Base-by-base conservation (phyloP, 2,113 vertebrate species). In the Panthera uncia region DNA sequence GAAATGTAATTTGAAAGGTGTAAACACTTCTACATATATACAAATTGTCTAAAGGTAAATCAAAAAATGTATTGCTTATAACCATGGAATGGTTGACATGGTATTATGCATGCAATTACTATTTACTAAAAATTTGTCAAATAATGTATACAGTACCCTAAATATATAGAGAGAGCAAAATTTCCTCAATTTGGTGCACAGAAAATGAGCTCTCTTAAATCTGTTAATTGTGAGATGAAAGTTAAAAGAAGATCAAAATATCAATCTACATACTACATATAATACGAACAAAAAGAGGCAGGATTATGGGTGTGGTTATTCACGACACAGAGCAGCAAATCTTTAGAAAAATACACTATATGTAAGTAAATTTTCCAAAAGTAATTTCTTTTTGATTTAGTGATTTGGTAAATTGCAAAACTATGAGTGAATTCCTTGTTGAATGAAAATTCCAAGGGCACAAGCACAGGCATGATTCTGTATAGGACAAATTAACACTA, bases 201-300 rank as follows among this genome's bases (percentile, higher is more conserved):
- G 63, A 82, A 86, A 97, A 92, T 61, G 57, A 92, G 82, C 2
- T 78, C 48, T 76, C 76, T 96, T 86, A 73, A 87, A 69, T 93
- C 55, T 92, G 57, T 33, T 94, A 89, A 65, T 63, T 33, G 10
- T 93, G n/a, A 96, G 3, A 21, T 61, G 52, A 82, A 76, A 87
- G 36, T 61, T 89, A 94, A 91, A 95, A 78, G 38, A 79, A 66
- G 21, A 89, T 95, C 21, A 71, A 91, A 85, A 80, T 61, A 88
- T 57, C 61, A 91, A 96, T 55, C 45, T 48, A 81, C 18, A 84
- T 10, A 38, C 31, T 76, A 52, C 11, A n/a, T 79, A 57, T 27
- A 73, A 71, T 3, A 92, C 91, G 69, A 95, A 85, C 25, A 50
- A 83, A 45, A 96, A 87, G 27, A 23, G 31, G 12, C 36, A 78